phyloP scores from a whole-genome alignment of 2,888 invertebrate species.

The Acholoe squamosa region DNA sequence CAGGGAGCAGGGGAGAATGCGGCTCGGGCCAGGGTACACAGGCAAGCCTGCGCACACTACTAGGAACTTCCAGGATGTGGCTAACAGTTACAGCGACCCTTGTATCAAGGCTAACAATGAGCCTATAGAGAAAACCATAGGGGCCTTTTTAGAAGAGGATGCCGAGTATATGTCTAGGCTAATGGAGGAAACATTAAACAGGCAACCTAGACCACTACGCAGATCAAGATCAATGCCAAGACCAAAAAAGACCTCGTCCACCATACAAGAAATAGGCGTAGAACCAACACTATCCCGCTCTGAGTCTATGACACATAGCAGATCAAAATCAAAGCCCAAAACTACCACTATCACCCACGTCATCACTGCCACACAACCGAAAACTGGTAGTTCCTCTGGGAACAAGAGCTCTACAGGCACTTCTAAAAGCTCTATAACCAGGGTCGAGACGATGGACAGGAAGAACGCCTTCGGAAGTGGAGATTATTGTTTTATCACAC shows the following conservation, averaged over 20 bases:
- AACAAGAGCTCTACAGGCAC: background rate
- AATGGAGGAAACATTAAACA: background rate
- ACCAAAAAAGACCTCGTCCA: background rate
- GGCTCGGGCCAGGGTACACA: background rate
- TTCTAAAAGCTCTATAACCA: conserved; percentile 6
- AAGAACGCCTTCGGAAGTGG: background rate
- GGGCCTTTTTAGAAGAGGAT: background rate
- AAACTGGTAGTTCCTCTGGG: background rate
- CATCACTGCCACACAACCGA: no score
- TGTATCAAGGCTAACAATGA: background rate
- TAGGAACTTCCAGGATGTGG: background rate
- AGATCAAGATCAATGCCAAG: conserved; percentile 34
- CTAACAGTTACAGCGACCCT: background rate
- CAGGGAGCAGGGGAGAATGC: background rate
- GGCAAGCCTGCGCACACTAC: background rate
- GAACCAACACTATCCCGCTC: background rate
- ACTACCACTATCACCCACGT: background rate
- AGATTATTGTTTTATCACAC: conserved; percentile 38
- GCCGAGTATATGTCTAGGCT: background rate
- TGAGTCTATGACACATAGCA: background rate
- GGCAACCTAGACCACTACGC: background rate
- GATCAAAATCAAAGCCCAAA: background rate
- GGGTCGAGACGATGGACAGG: background rate
- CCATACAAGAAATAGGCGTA: background rate
- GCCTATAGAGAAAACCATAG: background rate